Percentiles rank a stretch among this genome's conserved stretches.
phyloP scores from a whole-genome alignment of 1,140 invertebrate genomes.

The Neotoxoptera formosana region DNA sequence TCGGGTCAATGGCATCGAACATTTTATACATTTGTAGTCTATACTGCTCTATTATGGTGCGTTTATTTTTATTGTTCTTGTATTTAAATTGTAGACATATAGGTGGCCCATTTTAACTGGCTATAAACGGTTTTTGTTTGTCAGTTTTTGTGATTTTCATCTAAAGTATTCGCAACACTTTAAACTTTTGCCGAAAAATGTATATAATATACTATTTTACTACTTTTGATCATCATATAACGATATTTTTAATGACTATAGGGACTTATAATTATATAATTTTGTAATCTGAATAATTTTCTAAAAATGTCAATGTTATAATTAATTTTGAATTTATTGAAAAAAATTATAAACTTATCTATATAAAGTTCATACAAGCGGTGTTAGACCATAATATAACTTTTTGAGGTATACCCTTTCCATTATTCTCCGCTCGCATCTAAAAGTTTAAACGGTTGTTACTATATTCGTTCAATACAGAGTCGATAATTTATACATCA shows the following conservation, averaged over 20 bases:
- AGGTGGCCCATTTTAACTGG: background rate
- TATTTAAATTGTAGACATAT: background rate
- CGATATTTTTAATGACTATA: background rate
- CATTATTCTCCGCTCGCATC: background rate
- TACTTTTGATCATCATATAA: background rate
- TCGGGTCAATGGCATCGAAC: background rate
- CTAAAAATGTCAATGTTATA: background rate
- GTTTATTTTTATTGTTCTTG: conserved; percentile 1
- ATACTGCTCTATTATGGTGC: background rate
- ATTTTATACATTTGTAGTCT: background rate
- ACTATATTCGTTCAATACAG: background rate
- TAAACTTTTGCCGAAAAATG: background rate
- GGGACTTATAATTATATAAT: background rate
- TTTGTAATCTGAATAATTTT: background rate
- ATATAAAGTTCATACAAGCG: background rate
- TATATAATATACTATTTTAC: background rate
- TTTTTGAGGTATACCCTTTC: background rate
- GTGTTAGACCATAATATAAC: background rate
- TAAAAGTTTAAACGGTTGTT: background rate
- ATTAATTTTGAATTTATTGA: background rate
- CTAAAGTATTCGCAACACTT: background rate
- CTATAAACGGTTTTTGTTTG: background rate
- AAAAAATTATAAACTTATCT: background rate
- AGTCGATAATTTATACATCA: background rate
- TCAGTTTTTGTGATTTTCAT: background rate